Evolutionary conservation across 2,113 vertebrate species (phyloP).

Genomic region (Coregonus clupeaformis): DNA sequence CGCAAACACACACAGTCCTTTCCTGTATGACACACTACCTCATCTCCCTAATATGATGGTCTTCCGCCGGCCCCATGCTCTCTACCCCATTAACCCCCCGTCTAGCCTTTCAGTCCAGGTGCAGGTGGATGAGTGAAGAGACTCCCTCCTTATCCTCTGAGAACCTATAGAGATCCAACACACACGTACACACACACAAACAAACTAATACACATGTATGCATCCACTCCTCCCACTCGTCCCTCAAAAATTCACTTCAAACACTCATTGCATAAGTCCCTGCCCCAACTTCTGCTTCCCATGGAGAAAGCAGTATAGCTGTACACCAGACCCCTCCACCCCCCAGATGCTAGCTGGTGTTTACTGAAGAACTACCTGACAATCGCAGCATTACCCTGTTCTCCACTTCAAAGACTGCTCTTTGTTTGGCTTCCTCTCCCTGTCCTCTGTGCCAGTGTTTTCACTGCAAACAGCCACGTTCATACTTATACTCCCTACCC

Average conservation of each 20-base stretch:
- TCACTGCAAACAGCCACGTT: slow-evolving; percentile 57
- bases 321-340: background rate
- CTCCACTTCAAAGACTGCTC: slow-evolving; percentile 61
- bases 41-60: background rate
- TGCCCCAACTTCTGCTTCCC: background rate
- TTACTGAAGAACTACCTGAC: slow-evolving; percentile 50
- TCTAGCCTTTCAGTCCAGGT: too few species aligned
- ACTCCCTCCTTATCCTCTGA: background rate
- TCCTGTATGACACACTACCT: slow-evolving; percentile 12
- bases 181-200: background rate
- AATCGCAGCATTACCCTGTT: slow-evolving; percentile 44
- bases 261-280: too few species aligned
- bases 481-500: slow-evolving; percentile 26
- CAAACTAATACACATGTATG: background rate
- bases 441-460: slow-evolving; percentile 60
- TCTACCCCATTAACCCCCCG: too few species aligned
- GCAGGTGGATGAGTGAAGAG: background rate
- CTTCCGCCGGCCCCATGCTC: too few species aligned
- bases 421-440: slow-evolving; percentile 66
- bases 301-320: background rate
- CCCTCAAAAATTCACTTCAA: too few species aligned
- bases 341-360: slow-evolving; percentile 26
- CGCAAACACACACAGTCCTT: background rate
- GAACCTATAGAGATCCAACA: background rate
- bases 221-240: background rate